These are phyloP conservation scores for Asbolus verrucosus DNA, from an alignment of 1,140 invertebrate genomes.

Conservation along the genomic window DNA sequence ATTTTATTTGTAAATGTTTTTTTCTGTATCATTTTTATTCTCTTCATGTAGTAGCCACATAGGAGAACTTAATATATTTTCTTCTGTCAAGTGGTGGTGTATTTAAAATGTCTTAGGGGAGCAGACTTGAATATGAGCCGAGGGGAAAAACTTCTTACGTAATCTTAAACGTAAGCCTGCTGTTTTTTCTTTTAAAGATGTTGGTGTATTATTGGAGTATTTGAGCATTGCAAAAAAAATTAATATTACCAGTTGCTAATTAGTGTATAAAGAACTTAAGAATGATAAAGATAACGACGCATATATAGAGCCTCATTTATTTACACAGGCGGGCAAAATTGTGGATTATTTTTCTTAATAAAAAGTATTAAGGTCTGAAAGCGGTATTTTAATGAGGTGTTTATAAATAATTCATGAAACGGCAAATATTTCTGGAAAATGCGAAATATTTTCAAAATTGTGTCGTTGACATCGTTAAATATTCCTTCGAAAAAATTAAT, in stretches of 20 bases:
- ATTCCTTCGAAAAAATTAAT: slow-evolving; percentile 32
- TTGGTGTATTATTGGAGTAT: too few relatives aligned
- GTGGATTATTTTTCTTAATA: slow-evolving; percentile 13
- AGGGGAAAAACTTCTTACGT: not conserved
- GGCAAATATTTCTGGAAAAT: not conserved
- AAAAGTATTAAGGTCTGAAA: slow-evolving; percentile 20
- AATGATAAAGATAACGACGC: slow-evolving; percentile 8
- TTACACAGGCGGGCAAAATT: slow-evolving; percentile 1
- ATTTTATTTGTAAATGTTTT: not conserved
- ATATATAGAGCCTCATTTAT: not conserved
- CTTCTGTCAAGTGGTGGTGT: not conserved
- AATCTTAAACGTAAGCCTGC: too few relatives aligned
- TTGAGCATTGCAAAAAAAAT: too few relatives aligned
- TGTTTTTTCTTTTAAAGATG: too few relatives aligned
- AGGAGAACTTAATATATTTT: slow-evolving; percentile 3
- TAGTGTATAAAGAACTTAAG: not conserved
- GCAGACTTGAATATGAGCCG: not conserved
- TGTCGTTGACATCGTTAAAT: slow-evolving; percentile 4
- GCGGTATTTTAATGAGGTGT: slow-evolving; percentile 32
- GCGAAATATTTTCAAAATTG: slow-evolving; percentile 18
- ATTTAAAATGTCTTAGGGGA: slow-evolving; percentile 1
- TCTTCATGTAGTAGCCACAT: not conserved
- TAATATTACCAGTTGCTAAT: too few relatives aligned
- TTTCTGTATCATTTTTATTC: slow-evolving; percentile 4
- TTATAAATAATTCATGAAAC: slow-evolving; percentile 32